A percentile compares a stretch with the other conserved stretches of the same genome.
phyloP scores from a whole-genome alignment of 1,140 invertebrate species.

The Brachionus sp. region DNA sequence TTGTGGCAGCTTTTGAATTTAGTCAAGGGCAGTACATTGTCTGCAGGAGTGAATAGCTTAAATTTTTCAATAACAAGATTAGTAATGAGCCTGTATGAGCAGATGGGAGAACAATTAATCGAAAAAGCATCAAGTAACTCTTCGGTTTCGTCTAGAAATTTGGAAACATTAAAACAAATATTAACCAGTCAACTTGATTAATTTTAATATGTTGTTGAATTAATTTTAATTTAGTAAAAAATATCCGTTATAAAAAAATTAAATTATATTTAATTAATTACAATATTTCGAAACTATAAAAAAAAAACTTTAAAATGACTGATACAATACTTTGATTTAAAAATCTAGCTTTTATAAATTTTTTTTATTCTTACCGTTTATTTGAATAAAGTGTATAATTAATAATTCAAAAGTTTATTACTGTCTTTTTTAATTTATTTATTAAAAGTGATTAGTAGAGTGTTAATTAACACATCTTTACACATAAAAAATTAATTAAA shows the following conservation, averaged over 20 bases:
- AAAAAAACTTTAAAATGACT: not conserved
- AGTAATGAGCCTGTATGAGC: slow-evolving; percentile 50
- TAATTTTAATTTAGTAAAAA: not conserved
- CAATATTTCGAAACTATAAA: not conserved
- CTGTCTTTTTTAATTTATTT: no score
- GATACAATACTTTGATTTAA: slow-evolving; percentile 3
- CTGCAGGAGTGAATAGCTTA: slow-evolving; percentile 52
- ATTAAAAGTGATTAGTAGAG: no score
- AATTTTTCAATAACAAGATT: slow-evolving; percentile 51
- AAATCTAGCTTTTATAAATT: not conserved
- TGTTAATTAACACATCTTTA: no score
- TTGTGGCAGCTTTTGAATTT: slow-evolving; percentile 56
- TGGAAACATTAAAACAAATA: slow-evolving; percentile 52
- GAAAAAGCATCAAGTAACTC: slow-evolving; percentile 53
- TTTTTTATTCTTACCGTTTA: not conserved
- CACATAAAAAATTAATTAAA: no score
- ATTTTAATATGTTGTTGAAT: not conserved
- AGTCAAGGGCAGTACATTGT: slow-evolving; percentile 50
- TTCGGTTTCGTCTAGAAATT: slow-evolving; percentile 52
- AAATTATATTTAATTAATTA: not conserved
- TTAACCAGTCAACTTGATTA: not conserved
- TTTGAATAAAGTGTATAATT: not conserved
- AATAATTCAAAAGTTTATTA: not conserved
- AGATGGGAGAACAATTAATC: slow-evolving; percentile 53
- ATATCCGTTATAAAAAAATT: not conserved